phyloP scores from a whole-genome alignment of 2,888 invertebrate genomes.

The Epistrophe eligans region DNA sequence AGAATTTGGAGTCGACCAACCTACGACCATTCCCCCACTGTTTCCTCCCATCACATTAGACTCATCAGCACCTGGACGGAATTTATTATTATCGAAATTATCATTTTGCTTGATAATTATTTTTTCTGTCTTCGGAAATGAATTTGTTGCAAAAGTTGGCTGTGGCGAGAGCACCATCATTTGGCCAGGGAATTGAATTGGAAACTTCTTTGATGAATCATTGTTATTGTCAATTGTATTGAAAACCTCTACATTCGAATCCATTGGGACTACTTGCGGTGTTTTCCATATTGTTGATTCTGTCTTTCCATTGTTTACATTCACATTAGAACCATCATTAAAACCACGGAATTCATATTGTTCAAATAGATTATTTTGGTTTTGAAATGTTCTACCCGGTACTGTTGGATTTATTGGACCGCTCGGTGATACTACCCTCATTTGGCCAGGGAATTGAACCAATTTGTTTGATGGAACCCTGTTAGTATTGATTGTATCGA shows the following conservation, averaged over 20 bases:
- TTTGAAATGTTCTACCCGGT: too few species aligned
- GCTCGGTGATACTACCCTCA: too few species aligned
- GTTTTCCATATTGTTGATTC: neutral
- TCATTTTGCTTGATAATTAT: too few species aligned
- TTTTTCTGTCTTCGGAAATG: slow-evolving; percentile 27
- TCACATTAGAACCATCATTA: too few species aligned
- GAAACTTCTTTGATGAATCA: neutral
- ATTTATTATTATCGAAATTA: too few species aligned
- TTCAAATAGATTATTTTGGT: too few species aligned
- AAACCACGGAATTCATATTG: too few species aligned
- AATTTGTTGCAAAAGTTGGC: neutral
- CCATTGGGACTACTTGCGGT: neutral
- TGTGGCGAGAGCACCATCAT: neutral
- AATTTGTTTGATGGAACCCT: too few species aligned
- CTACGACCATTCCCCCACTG: neutral
- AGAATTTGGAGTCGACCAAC: slow-evolving; percentile 2
- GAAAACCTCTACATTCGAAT: slow-evolving; percentile 16
- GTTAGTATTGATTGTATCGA: too few species aligned
- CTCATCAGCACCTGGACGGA: too few species aligned
- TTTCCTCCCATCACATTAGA: neutral
- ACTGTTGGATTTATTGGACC: too few species aligned
- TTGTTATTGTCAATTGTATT: neutral
- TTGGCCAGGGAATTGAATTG: slow-evolving; percentile 24
- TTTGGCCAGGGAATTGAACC: too few species aligned
- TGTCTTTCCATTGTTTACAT: neutral